Conservation (phyloP, 2,797 vertebrate genomes). For the Anniella stebbinsi region DNA sequence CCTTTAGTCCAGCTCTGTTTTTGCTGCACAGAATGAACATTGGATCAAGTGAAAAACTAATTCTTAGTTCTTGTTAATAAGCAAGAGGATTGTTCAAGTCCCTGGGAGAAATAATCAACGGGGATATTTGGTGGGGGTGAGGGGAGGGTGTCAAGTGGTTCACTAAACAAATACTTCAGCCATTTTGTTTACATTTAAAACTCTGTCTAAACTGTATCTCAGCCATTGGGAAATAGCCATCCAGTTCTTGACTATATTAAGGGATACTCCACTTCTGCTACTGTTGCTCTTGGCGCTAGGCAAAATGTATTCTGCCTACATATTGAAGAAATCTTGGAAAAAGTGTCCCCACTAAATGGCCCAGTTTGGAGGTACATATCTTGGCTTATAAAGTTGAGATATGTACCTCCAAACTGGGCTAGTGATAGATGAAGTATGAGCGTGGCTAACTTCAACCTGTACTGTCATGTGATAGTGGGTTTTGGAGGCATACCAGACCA, state of each 20-base stretch:
- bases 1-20: not conserved
- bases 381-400: not conserved
- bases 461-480: not conserved
- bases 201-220: not conserved
- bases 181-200: not conserved
- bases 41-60: not conserved
- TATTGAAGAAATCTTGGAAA: not conserved
- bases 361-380: not conserved
- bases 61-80: not conserved
- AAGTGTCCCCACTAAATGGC: not conserved
- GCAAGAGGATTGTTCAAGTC: not conserved
- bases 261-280: not conserved
- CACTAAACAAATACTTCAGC: not conserved
- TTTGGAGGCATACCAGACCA: too few species aligned
- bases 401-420: not conserved
- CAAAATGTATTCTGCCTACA: not conserved
- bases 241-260: not conserved
- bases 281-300: not conserved
- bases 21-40: conserved; percentile 12
- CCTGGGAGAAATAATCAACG: not conserved
- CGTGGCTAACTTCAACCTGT: not conserved
- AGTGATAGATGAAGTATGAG: not conserved
- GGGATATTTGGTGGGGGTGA: not conserved
- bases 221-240: not conserved
- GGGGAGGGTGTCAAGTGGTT: not conserved